These are phyloP conservation scores for Sarcophaga rosellei DNA, from an alignment of 2,888 invertebrate species.

Conservation along the genomic window DNA sequence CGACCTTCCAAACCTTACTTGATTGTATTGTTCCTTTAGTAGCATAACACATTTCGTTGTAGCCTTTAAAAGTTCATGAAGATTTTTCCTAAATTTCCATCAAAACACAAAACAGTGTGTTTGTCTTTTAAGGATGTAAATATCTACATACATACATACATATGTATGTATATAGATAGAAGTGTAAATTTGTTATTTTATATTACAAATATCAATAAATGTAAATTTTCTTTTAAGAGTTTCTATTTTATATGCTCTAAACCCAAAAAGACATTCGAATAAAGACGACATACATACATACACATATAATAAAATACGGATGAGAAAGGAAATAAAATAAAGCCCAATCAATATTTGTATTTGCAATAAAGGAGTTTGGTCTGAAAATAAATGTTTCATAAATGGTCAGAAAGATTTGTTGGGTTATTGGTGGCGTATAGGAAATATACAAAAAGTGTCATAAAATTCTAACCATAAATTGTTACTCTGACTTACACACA, in stretches of 20 bases:
- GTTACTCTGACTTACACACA: slow-evolving; percentile 45
- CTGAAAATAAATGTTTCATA: not conserved
- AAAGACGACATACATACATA: slow-evolving; percentile 1
- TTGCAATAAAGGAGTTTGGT: too few relatives aligned
- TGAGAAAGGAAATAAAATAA: not conserved
- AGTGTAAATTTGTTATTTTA: slow-evolving; percentile 27
- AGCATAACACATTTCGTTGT: not conserved
- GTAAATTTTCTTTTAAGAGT: slow-evolving; percentile 53
- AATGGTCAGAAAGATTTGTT: slow-evolving; percentile 37
- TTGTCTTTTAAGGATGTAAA: too few relatives aligned
- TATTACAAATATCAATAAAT: slow-evolving; percentile 53
- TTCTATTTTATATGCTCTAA: slow-evolving; percentile 31
- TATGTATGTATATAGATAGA: not conserved
- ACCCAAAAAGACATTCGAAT: slow-evolving; percentile 13
- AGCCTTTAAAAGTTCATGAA: slow-evolving; percentile 19
- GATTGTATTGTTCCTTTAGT: not conserved
- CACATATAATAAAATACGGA: not conserved
- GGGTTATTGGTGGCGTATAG: slow-evolving; percentile 30
- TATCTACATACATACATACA: not conserved
- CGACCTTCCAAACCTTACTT: not conserved
- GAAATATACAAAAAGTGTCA: slow-evolving; percentile 77
- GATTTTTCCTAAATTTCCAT: not conserved
- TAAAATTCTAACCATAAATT: slow-evolving; percentile 78
- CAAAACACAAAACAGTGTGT: not conserved
- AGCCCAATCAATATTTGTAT: too few relatives aligned